These are phyloP conservation scores for Isoperla grammatica DNA, from an alignment of 2,888 invertebrate species.

Conservation along the genomic window DNA sequence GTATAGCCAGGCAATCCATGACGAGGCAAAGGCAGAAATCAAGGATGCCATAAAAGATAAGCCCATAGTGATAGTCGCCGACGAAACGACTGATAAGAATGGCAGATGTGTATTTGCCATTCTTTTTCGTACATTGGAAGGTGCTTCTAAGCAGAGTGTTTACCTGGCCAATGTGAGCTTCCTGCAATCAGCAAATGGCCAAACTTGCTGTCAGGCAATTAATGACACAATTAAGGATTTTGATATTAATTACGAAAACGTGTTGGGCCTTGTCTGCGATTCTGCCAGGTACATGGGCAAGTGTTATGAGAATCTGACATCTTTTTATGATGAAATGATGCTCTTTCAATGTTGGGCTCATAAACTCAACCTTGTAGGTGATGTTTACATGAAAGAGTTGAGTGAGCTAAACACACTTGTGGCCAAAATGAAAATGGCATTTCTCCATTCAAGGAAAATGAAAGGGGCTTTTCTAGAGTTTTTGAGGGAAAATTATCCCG, in stretches of 20 bases:
- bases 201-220: no score
- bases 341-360: not conserved
- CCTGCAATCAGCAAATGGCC: no score
- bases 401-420: not conserved
- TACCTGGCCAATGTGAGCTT: no score
- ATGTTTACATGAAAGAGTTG: not conserved
- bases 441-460: no score
- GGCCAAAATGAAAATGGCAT: no score
- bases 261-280: not conserved
- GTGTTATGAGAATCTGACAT: not conserved
- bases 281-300: not conserved
- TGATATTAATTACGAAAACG: not conserved
- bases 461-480: no score
- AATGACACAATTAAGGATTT: no score
- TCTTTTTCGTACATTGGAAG: no score
- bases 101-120: not conserved
- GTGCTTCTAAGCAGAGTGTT: no score
- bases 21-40: not conserved
- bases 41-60: not conserved
- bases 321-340: not conserved
- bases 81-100: not conserved
- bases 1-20: not conserved
- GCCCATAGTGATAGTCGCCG: not conserved
- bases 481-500: not conserved
- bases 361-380: not conserved